These are phyloP conservation scores for Accipiter virgatus DNA, from an alignment of 2,113 vertebrate genomes.

Conservation along the genomic window DNA sequence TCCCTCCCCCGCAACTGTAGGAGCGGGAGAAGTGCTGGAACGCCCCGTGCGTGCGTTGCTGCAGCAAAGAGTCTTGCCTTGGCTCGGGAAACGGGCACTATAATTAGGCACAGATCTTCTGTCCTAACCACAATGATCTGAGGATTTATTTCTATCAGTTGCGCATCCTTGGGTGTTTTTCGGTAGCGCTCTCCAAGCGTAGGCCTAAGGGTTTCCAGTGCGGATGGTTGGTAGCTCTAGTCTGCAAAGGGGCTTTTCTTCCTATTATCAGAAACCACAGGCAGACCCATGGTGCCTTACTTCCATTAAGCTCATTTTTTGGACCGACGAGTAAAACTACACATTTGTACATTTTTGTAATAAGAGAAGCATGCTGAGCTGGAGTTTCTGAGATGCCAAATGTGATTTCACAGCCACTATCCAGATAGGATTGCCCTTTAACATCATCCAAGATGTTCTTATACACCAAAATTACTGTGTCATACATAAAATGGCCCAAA, in stretches of 20 bases:
- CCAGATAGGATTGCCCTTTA: slow-evolving; percentile 34
- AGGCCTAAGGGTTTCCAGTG: not conserved
- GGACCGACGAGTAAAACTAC: not conserved
- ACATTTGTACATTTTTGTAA: not conserved
- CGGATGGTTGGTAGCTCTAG: not conserved
- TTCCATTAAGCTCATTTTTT: slow-evolving; percentile 2
- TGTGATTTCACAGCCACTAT: slow-evolving; percentile 45
- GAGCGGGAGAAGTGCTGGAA: not conserved
- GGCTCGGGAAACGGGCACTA: not conserved
- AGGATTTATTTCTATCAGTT: not conserved
- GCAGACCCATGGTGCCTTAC: not conserved
- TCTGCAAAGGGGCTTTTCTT: not conserved
- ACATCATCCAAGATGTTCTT: slow-evolving; percentile 14
- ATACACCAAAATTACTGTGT: not conserved
- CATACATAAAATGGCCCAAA: not conserved
- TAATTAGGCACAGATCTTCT: not conserved
- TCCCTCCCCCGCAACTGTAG: not conserved
- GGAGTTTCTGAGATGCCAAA: slow-evolving; percentile 32
- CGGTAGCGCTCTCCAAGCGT: rapidly evolving
- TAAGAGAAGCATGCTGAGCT: not conserved
- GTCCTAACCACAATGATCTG: not conserved
- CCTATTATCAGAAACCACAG: not conserved
- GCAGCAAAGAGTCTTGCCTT: not conserved
- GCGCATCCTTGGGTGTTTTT: not conserved
- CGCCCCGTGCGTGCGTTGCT: rapidly evolving